Percentiles rank a stretch among this genome's conserved stretches.
Conservation (phyloP, 2,113 vertebrate species). For the Mobula birostris region DNA sequence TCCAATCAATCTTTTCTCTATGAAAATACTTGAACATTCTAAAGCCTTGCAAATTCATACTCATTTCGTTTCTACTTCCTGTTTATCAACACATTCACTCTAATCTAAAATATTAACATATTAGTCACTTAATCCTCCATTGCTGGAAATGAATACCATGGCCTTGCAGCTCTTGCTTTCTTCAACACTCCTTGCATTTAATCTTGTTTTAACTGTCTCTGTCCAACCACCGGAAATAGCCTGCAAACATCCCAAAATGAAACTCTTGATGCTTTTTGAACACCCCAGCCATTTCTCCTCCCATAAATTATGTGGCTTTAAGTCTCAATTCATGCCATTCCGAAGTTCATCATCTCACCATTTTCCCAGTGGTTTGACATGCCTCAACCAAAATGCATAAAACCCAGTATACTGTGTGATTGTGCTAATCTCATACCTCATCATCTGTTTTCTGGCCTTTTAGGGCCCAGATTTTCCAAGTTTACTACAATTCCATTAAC, state of each 20-base stretch:
- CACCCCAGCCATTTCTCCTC: neutral
- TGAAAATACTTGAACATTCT: too few relatives aligned
- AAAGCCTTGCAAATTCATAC: neutral
- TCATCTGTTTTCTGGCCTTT: neutral
- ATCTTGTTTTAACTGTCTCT: neutral
- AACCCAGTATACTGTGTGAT: neutral
- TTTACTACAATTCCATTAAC: neutral
- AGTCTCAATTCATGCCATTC: neutral
- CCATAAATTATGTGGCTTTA: too few relatives aligned
- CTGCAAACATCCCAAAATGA: neutral
- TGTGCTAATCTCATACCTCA: neutral
- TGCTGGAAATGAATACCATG: neutral
- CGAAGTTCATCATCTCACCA: neutral
- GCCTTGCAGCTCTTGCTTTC: neutral
- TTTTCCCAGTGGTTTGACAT: neutral
- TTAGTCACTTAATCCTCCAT: neutral
- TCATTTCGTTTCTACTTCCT: neutral
- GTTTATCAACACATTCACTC: neutral
- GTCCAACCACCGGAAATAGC: too few relatives aligned
- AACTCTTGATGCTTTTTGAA: neutral
- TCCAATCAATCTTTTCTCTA: too few relatives aligned
- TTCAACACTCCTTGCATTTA: neutral
- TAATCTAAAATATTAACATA: neutral
- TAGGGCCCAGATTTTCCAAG: neutral
- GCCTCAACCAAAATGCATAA: neutral